Evolutionary conservation across 2,797 vertebrate species (phyloP).

Genomic region (Cephalopachus bancanus): DNA sequence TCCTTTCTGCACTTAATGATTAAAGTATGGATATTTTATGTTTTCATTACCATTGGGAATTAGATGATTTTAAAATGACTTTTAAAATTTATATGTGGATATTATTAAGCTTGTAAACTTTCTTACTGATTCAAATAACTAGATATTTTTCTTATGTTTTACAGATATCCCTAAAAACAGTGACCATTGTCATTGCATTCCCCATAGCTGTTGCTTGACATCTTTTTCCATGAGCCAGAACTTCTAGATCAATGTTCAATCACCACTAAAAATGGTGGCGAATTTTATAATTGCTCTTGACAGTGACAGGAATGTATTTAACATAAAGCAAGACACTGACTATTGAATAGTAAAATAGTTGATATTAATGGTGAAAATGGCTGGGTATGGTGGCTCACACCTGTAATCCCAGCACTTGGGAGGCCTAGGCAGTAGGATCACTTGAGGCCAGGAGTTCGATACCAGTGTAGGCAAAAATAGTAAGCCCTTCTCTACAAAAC

Average conservation of each 20-base stretch:
- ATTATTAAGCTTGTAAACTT: background rate
- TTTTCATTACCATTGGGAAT: background rate
- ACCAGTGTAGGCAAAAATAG: too few relatives aligned
- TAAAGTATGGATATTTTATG: background rate
- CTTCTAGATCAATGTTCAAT: conserved; percentile 3
- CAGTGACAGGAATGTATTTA: background rate
- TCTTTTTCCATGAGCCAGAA: background rate
- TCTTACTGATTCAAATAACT: background rate
- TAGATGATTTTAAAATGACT: background rate
- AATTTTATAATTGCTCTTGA: background rate
- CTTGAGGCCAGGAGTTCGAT: too few relatives aligned
- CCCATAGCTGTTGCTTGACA: background rate
- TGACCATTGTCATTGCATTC: background rate
- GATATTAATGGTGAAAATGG: background rate
- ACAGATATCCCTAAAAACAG: background rate
- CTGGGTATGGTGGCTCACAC: too few relatives aligned
- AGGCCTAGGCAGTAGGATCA: too few relatives aligned
- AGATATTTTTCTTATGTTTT: background rate
- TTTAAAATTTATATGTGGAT: conserved; percentile 1
- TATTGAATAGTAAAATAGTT: background rate
- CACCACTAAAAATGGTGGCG: background rate
- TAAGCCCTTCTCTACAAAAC: too few relatives aligned
- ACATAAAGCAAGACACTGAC: background rate
- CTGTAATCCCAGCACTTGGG: too few relatives aligned
- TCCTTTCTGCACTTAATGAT: background rate